Evolutionary conservation across 2,888 invertebrate genomes (phyloP).

Genomic region (Drosophila suboccidentalis): DNA sequence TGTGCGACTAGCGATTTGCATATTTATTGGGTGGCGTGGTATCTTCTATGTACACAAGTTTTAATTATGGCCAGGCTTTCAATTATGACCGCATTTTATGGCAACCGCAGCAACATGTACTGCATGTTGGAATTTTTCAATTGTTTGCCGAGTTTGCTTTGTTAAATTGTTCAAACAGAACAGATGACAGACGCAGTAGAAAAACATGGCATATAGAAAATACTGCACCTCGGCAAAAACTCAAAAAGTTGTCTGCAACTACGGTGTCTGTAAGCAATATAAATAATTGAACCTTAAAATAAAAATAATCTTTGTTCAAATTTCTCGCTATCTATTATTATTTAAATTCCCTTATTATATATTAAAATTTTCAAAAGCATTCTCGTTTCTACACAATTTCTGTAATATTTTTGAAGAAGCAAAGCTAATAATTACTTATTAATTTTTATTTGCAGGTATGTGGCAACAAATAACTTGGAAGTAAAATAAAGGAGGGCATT

Average conservation of each 20-base stretch:
- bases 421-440: neutral
- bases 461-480: neutral
- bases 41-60: conserved; percentile 36
- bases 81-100: conserved; percentile 61
- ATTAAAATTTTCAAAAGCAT: neutral
- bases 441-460: conserved; percentile 50
- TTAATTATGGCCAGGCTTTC: conserved; percentile 62
- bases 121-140: conserved; percentile 60
- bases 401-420: neutral
- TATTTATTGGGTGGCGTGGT: conserved; percentile 49
- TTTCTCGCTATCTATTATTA: neutral
- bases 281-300: too few species aligned
- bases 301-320: neutral
- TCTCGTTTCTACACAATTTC: neutral
- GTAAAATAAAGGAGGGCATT: neutral
- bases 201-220: neutral
- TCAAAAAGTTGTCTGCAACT: neutral
- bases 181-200: conserved; percentile 16
- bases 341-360: neutral
- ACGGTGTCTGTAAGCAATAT: too few species aligned
- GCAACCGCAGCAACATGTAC: conserved; percentile 25
- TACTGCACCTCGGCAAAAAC: neutral
- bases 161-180: conserved; percentile 51
- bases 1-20: conserved; percentile 54
- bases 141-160: conserved; percentile 50